These are phyloP conservation scores for Drosophila ironensis DNA, from an alignment of 1,140 invertebrate genomes.

Conservation along the genomic window DNA sequence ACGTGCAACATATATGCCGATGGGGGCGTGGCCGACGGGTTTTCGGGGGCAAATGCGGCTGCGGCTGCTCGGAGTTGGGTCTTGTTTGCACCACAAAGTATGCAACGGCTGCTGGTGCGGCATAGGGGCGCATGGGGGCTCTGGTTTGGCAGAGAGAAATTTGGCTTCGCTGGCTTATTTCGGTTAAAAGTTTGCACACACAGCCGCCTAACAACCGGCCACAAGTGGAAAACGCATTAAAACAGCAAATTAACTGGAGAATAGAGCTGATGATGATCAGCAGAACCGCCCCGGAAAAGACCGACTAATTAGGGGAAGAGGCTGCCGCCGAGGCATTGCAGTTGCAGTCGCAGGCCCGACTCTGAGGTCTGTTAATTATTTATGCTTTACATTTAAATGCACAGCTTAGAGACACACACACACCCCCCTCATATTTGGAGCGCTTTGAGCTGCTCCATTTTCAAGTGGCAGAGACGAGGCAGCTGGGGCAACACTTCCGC, in stretches of 20 bases:
- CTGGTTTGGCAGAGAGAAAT: slow-evolving; percentile 19
- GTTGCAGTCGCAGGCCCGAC: not conserved
- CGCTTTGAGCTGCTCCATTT: slow-evolving; percentile 64
- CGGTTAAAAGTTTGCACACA: slow-evolving; percentile 27
- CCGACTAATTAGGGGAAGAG: slow-evolving; percentile 62
- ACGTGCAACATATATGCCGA: slow-evolving; percentile 53
- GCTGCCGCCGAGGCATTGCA: slow-evolving; percentile 19
- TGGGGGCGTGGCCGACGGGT: not conserved
- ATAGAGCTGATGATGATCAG: slow-evolving; percentile 54
- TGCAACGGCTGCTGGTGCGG: slow-evolving; percentile 40
- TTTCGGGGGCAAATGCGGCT: slow-evolving; percentile 7
- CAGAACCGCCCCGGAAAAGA: slow-evolving; percentile 27
- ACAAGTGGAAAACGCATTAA: slow-evolving; percentile 74
- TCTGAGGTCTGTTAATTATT: slow-evolving; percentile 67
- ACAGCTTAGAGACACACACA: slow-evolving; percentile 53
- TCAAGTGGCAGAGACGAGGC: slow-evolving; percentile 59
- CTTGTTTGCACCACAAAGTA: slow-evolving; percentile 51
- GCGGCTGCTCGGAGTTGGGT: slow-evolving; percentile 35
- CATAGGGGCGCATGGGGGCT: not conserved
- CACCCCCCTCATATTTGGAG: slow-evolving; percentile 39
- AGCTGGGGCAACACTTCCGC: slow-evolving; percentile 68
- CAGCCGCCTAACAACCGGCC: slow-evolving; percentile 25
- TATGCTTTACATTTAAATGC: slow-evolving; percentile 77
- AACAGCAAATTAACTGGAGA: slow-evolving; percentile 76
- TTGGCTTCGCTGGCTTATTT: slow-evolving; percentile 37